Evolutionary conservation across 2,888 invertebrate species (phyloP).

Genomic region (Trimorus sp.): DNA sequence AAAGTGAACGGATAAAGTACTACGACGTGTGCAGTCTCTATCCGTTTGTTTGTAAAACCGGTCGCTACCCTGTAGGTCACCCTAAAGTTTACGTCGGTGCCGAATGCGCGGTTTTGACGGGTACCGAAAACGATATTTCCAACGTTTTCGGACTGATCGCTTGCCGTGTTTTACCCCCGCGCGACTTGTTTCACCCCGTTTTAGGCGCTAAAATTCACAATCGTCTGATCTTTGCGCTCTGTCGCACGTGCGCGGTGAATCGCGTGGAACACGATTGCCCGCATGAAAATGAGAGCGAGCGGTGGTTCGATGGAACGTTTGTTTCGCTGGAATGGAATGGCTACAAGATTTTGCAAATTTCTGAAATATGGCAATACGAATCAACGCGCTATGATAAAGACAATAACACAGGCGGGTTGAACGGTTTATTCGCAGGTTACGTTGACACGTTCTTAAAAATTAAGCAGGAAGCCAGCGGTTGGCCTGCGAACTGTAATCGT

Average conservation of each 20-base stretch:
- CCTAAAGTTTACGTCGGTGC: not conserved
- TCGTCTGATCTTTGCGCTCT: slow-evolving; percentile 2
- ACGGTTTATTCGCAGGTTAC: slow-evolving; percentile 32
- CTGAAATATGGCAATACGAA: slow-evolving; percentile 76
- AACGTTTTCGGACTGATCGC: not conserved
- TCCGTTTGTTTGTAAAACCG: not conserved
- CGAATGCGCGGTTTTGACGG: not conserved
- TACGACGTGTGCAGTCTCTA: not conserved
- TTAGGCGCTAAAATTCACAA: not conserved
- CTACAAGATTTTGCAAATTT: slow-evolving; percentile 69
- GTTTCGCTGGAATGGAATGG: not conserved
- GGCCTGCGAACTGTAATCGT: slow-evolving; percentile 20
- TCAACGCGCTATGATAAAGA: not conserved
- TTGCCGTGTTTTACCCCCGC: not conserved
- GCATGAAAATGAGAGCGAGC: not conserved
- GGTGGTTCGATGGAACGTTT: not conserved
- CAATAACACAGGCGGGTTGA: not conserved
- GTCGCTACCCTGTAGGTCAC: not conserved
- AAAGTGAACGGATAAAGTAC: not conserved
- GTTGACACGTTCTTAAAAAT: slow-evolving; percentile 43
- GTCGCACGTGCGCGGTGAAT: not conserved
- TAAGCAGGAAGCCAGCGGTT: slow-evolving; percentile 36
- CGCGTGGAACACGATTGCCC: not conserved
- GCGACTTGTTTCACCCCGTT: not conserved
- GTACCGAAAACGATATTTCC: not conserved